Percentiles rank a stretch among this genome's conserved stretches.
Conservation (phyloP, 2,888 invertebrate genomes). For the Aphrophora alni region DNA sequence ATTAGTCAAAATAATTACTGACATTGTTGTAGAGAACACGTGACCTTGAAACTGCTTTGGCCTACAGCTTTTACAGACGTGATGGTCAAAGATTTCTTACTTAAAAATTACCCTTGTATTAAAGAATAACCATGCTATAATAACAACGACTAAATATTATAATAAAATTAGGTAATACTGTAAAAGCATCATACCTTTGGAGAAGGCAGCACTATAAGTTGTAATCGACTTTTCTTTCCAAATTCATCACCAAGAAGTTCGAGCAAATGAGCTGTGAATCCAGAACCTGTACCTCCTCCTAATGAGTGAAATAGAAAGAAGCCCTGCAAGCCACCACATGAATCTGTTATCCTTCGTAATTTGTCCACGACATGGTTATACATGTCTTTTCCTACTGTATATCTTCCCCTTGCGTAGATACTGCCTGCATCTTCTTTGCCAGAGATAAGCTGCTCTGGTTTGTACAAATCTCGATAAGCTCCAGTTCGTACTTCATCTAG, state of each 20-base stretch:
- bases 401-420: constrained; percentile 83
- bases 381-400: constrained; percentile 77
- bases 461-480: constrained; percentile 43
- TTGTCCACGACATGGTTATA: constrained; percentile 75
- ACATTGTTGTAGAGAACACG: too few relatives aligned
- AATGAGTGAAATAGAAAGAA: constrained; percentile 64
- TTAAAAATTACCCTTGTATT: too few relatives aligned
- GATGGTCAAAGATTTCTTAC: too few relatives aligned
- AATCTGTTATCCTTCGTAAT: constrained; percentile 68
- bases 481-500: constrained; percentile 47
- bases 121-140: too few relatives aligned
- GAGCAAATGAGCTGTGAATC: constrained; percentile 65
- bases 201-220: constrained; percentile 53
- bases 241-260: constrained; percentile 53
- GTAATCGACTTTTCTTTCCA: constrained; percentile 66
- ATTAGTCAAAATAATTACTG: too few relatives aligned
- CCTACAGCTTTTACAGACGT: too few relatives aligned
- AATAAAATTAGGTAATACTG: too few relatives aligned
- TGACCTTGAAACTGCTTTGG: too few relatives aligned
- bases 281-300: constrained; percentile 81
- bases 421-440: constrained; percentile 73
- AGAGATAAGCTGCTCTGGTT: constrained; percentile 46
- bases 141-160: constrained; percentile 84
- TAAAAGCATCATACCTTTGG: constrained; percentile 54
- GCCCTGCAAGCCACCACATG: constrained; percentile 65